A percentile compares a stretch with the other conserved stretches of the same genome.
phyloP scores from a whole-genome alignment of 2,888 invertebrate genomes.

The Apotomis betuletana region DNA sequence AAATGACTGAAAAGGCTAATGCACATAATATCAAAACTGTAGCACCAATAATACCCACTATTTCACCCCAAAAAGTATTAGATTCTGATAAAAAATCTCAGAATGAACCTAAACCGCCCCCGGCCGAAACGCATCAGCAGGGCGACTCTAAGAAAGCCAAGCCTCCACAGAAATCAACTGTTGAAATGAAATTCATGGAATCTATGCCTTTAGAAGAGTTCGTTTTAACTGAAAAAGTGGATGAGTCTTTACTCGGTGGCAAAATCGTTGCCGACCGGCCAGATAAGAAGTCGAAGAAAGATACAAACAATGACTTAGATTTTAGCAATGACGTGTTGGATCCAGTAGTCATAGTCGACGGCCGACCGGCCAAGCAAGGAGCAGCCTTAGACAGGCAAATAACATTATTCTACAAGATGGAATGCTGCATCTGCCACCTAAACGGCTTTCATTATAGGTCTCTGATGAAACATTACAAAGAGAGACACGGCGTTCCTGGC shows the following conservation, averaged over 20 bases:
- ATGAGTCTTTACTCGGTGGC: slow-evolving; percentile 63
- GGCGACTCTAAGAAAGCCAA: slow-evolving; percentile 63
- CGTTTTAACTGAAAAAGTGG: slow-evolving; percentile 66
- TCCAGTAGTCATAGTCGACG: slow-evolving; percentile 69
- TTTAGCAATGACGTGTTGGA: slow-evolving; percentile 61
- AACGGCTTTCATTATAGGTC: slow-evolving; percentile 74
- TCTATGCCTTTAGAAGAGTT: slow-evolving; percentile 76
- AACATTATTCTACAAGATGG: slow-evolving; percentile 78
- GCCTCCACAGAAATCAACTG: slow-evolving; percentile 59
- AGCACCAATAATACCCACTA: slow-evolving; percentile 55
- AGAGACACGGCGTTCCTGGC: slow-evolving; percentile 77
- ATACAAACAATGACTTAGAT: slow-evolving; percentile 51
- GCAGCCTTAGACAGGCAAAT: slow-evolving; percentile 74
- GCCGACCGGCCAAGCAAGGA: slow-evolving; percentile 74
- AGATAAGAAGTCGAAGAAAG: slow-evolving; percentile 48
- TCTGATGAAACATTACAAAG: slow-evolving; percentile 78
- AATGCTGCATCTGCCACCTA: slow-evolving; percentile 78
- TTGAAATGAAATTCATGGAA: slow-evolving; percentile 72
- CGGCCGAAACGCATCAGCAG: slow-evolving; percentile 61
- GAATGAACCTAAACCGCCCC: slow-evolving; percentile 48
- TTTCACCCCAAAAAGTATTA: slow-evolving; percentile 56
- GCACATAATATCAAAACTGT: slow-evolving; percentile 49
- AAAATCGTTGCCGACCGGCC: slow-evolving; percentile 44
- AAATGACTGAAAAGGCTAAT: slow-evolving; percentile 59
- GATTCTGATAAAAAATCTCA: slow-evolving; percentile 49